Conservation (phyloP, 53 echinoderm and acorn worm species). For the Paracentrotus lividus region DNA sequence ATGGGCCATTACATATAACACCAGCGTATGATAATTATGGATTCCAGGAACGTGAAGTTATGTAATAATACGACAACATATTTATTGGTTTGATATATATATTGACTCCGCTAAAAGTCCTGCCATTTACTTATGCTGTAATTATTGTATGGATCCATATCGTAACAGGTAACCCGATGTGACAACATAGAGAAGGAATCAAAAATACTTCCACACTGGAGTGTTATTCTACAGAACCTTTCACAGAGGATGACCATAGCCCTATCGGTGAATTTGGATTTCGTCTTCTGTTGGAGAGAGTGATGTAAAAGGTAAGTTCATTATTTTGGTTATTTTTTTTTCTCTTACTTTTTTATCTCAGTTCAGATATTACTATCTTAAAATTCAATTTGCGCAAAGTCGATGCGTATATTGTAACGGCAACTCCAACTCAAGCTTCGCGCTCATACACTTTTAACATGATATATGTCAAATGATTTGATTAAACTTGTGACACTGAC, state of each 20-base stretch:
- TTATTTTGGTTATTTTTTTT: too few relatives aligned
- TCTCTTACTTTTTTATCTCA: too few relatives aligned
- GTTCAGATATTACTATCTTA: too few relatives aligned
- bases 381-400: too few relatives aligned
- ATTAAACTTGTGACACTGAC: too few relatives aligned
- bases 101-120: not conserved
- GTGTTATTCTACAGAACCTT: not conserved
- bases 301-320: not conserved
- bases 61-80: not conserved
- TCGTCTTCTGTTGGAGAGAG: not conserved
- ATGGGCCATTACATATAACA: too few relatives aligned
- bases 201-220: not conserved
- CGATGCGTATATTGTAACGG: too few relatives aligned
- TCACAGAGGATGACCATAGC: not conserved
- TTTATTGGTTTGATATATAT: not conserved
- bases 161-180: not conserved
- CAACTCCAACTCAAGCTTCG: too few relatives aligned
- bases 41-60: not conserved
- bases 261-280: not conserved
- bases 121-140: not conserved
- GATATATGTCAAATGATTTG: too few relatives aligned
- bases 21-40: too few relatives aligned
- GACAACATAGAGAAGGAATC: not conserved
- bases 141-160: not conserved
- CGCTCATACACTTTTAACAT: too few relatives aligned